These are phyloP conservation scores for Cyprinodon variegatus DNA, from an alignment of 2,113 vertebrate genomes.

Conservation along the genomic window DNA sequence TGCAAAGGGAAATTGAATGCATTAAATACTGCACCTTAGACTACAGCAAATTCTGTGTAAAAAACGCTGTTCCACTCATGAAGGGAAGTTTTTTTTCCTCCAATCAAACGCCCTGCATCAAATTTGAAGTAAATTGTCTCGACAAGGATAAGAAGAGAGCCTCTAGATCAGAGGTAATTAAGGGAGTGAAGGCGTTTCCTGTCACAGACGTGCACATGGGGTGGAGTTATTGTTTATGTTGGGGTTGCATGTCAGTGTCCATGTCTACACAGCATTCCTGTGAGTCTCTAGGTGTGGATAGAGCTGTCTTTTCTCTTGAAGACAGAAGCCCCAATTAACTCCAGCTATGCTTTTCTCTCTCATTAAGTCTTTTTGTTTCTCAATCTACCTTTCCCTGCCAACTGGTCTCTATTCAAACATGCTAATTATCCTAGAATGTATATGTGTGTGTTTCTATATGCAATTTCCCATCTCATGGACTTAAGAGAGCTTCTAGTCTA, in stretches of 20 bases:
- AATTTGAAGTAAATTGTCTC: no score
- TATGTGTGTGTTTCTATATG: slow-evolving; percentile 6
- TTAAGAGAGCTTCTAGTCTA: slow-evolving; percentile 39
- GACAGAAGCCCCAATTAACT: slow-evolving; percentile 75
- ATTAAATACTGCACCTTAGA: no score
- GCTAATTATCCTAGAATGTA: slow-evolving; percentile 64
- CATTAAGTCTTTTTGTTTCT: slow-evolving; percentile 2
- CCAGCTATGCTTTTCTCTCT: slow-evolving; percentile 30
- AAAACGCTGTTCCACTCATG: no score
- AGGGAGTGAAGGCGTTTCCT: slow-evolving; percentile 4
- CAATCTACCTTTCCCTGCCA: slow-evolving; percentile 39
- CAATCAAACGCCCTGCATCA: no score
- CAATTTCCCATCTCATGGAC: slow-evolving; percentile 47
- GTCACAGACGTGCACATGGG: background rate
- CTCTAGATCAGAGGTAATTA: background rate
- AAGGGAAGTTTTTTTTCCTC: no score
- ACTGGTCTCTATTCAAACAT: slow-evolving; percentile 59
- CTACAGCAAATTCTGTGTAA: no score
- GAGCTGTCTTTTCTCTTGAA: slow-evolving; percentile 50
- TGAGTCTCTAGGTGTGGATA: slow-evolving; percentile 21
- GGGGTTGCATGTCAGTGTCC: slow-evolving; percentile 11
- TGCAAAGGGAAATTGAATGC: no score
- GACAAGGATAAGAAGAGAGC: no score
- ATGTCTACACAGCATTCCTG: slow-evolving; percentile 7
- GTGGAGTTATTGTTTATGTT: background rate